These are phyloP conservation scores for Scaptomyza hsui DNA, from an alignment of 1,140 invertebrate species.

Conservation along the genomic window DNA sequence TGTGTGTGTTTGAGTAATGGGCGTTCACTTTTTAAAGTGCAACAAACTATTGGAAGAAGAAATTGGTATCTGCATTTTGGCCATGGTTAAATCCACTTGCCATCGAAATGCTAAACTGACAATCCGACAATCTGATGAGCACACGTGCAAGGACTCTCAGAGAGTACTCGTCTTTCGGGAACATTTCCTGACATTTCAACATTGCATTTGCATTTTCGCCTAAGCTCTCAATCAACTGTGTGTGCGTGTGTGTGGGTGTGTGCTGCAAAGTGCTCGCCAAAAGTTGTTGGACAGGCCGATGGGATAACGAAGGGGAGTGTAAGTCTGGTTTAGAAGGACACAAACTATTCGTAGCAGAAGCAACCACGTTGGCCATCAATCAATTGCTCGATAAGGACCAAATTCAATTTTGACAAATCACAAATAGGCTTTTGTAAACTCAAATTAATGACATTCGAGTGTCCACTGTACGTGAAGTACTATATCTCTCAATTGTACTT, in stretches of 20 bases:
- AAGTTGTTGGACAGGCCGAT: constrained; percentile 48
- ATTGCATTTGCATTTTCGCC: constrained; percentile 69
- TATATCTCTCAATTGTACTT: constrained; percentile 35
- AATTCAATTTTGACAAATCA: constrained; percentile 82
- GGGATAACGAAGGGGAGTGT: no score
- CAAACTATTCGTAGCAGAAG: constrained; percentile 31
- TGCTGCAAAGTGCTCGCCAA: constrained; percentile 61
- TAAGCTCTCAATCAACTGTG: constrained; percentile 65
- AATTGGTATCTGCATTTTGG: constrained; percentile 26
- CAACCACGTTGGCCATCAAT: constrained; percentile 59
- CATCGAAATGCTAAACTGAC: constrained; percentile 31
- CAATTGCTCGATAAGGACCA: constrained; percentile 71
- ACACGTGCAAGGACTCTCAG: constrained; percentile 22
- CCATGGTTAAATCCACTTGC: constrained; percentile 31
- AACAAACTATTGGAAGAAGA: constrained; percentile 37
- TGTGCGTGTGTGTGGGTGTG: constrained; percentile 37
- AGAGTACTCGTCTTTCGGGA: constrained; percentile 33
- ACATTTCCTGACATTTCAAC: constrained; percentile 3
- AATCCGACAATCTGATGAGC: constrained; percentile 29
- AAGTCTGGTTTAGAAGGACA: constrained; percentile 22
- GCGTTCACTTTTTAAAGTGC: constrained; percentile 53
- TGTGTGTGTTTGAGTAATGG: constrained; percentile 53
- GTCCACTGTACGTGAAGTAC: constrained; percentile 1
- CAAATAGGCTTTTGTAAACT: constrained; percentile 78
- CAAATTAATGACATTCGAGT: constrained; percentile 65